phyloP scores from a whole-genome alignment of 2,113 vertebrate species.

The Centropus unirufus region DNA sequence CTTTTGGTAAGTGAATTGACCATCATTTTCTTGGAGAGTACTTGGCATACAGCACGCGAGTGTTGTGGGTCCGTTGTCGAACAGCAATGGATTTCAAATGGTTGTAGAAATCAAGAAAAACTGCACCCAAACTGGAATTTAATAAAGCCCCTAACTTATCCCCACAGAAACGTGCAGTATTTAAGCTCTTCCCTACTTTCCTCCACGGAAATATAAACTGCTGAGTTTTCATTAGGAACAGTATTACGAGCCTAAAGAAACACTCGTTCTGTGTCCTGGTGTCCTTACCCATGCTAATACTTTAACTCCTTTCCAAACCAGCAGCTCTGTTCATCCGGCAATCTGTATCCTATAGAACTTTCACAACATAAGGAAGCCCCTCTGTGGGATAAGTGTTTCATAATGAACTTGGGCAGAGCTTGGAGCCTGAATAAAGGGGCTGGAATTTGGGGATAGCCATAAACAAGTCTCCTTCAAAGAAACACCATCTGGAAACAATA shows the following conservation, averaged over 20 bases:
- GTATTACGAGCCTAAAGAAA: not conserved
- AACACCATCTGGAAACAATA: not conserved
- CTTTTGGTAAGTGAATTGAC: not conserved
- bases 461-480: not conserved
- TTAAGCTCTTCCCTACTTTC: not conserved
- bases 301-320: not conserved
- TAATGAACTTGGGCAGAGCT: not conserved
- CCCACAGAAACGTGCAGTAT: not conserved
- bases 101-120: conserved; percentile 3
- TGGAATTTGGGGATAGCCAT: not conserved
- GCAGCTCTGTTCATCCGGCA: not conserved
- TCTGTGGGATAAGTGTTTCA: not conserved
- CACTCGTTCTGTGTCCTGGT: not conserved
- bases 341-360: not conserved
- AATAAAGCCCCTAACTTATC: not conserved
- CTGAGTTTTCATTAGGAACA: not conserved
- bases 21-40: not conserved
- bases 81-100: not conserved
- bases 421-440: not conserved
- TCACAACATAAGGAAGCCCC: rapidly evolving
- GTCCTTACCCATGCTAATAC: not conserved
- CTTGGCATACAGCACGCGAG: not conserved
- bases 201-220: not conserved
- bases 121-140: not conserved
- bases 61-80: not conserved